Evolutionary conservation across 1,140 invertebrate genomes (phyloP).

Genomic region (Drosophila arawakana): DNA sequence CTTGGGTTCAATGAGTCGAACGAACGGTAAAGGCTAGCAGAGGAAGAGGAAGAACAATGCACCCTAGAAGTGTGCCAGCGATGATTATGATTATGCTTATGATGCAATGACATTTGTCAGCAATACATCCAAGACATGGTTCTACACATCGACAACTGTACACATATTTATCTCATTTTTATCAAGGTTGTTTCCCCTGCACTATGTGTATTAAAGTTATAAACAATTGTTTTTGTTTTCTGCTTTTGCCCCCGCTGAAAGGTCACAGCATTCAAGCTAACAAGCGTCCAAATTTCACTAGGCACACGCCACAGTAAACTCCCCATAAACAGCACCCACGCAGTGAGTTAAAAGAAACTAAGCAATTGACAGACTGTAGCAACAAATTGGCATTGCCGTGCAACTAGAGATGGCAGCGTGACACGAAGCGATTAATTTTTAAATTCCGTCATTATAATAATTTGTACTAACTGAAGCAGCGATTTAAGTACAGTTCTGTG

Average conservation of each 20-base stretch:
- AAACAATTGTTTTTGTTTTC: slow-evolving; percentile 20
- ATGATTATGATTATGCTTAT: slow-evolving; percentile 37
- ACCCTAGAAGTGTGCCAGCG: slow-evolving; percentile 53
- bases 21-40: slow-evolving; percentile 23
- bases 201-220: slow-evolving; percentile 29
- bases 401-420: slow-evolving; percentile 8
- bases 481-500: too few relatives aligned
- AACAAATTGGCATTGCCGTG: slow-evolving; percentile 31
- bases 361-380: slow-evolving; percentile 41
- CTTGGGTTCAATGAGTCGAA: slow-evolving; percentile 55
- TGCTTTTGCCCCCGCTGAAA: slow-evolving; percentile 21
- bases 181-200: slow-evolving; percentile 33
- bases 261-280: slow-evolving; percentile 42
- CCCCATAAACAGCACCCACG: slow-evolving; percentile 4
- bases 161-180: not conserved
- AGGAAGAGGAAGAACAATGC: slow-evolving; percentile 42
- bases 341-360: slow-evolving; percentile 4
- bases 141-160: not conserved
- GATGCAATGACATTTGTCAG: slow-evolving; percentile 46
- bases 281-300: slow-evolving; percentile 46
- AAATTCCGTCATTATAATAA: not conserved
- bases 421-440: not conserved
- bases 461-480: not conserved
- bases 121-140: slow-evolving; percentile 5
- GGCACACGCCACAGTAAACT: slow-evolving; percentile 37